A percentile compares a stretch with the other conserved stretches of the same genome.
These are phyloP conservation scores for Dryococelus australis DNA, from an alignment of 2,888 invertebrate genomes.

Conservation along the genomic window DNA sequence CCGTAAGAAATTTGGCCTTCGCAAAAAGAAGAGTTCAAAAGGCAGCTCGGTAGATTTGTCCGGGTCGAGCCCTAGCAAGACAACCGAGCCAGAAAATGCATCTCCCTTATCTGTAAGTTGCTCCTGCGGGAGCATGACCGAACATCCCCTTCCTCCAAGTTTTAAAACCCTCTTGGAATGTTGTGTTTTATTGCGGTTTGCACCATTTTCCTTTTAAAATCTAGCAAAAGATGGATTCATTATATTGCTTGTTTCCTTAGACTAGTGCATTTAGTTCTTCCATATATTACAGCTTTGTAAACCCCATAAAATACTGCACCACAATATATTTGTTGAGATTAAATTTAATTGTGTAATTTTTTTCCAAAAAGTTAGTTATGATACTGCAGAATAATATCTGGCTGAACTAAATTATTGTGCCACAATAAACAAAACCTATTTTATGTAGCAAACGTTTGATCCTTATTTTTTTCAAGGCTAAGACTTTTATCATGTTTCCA, in stretches of 20 bases:
- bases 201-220: neutral
- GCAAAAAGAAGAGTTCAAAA: constrained; percentile 71
- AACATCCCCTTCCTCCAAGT: neutral
- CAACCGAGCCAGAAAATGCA: constrained; percentile 56
- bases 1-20: constrained; percentile 71
- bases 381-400: no score
- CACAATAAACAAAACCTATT: no score
- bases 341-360: no score
- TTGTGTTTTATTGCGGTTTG: constrained; percentile 29
- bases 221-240: neutral
- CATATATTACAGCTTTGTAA: neutral
- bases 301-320: no score
- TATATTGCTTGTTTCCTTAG: constrained; percentile 1
- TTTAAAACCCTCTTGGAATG: constrained; percentile 25
- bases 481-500: no score
- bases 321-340: no score
- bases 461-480: no score
- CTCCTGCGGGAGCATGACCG: constrained; percentile 29
- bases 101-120: constrained; percentile 59
- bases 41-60: constrained; percentile 69
- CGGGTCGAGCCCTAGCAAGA: constrained; percentile 55
- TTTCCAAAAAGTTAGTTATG: no score
- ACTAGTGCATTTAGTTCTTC: neutral
- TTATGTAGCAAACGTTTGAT: no score
- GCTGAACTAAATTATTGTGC: no score